Percentiles rank a stretch among this genome's conserved stretches.
Evolutionary conservation across 1,140 invertebrate species (phyloP).

Genomic region (Cylas formicarius): DNA sequence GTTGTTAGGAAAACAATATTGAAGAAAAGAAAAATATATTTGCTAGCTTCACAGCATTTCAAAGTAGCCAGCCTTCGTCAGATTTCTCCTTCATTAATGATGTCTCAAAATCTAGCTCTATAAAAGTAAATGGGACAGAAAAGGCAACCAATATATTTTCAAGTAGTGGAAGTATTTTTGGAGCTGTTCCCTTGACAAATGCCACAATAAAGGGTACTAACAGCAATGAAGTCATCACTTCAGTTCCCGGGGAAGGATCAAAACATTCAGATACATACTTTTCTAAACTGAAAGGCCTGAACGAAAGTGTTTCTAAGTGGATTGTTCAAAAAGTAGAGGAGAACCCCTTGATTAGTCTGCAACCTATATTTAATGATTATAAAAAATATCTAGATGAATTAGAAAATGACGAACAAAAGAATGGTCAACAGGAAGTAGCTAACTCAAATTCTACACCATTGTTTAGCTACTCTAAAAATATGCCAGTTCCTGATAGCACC

Average conservation of each 20-base stretch:
- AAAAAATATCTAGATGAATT: conserved; percentile 66
- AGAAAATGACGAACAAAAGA: conserved; percentile 41
- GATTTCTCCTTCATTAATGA: conserved; percentile 42
- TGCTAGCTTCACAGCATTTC: conserved; percentile 36
- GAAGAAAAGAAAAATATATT: conserved; percentile 36
- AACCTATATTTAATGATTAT: conserved; percentile 86
- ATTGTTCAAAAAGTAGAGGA: conserved; percentile 76
- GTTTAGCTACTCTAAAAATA: conserved; percentile 21
- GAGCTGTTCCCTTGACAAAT: too few relatives aligned
- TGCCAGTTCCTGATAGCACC: conserved; percentile 18
- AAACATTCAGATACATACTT: conserved; percentile 47
- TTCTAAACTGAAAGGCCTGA: conserved; percentile 68
- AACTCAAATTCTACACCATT: conserved; percentile 15
- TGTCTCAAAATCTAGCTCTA: conserved; percentile 31
- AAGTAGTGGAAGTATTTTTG: conserved; percentile 12
- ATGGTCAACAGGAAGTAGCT: too few relatives aligned
- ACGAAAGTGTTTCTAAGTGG: conserved; percentile 78
- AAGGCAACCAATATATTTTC: conserved; percentile 11
- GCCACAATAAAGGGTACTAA: too few relatives aligned
- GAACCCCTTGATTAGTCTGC: conserved; percentile 78
- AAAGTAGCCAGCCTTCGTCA: conserved; percentile 30
- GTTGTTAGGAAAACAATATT: conserved; percentile 45
- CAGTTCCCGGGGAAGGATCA: conserved; percentile 14
- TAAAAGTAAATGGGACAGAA: conserved; percentile 41
- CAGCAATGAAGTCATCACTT: conserved; percentile 8